Evolutionary conservation across 2,797 vertebrate species (phyloP).

Genomic region (Galagoides demidoff): DNA sequence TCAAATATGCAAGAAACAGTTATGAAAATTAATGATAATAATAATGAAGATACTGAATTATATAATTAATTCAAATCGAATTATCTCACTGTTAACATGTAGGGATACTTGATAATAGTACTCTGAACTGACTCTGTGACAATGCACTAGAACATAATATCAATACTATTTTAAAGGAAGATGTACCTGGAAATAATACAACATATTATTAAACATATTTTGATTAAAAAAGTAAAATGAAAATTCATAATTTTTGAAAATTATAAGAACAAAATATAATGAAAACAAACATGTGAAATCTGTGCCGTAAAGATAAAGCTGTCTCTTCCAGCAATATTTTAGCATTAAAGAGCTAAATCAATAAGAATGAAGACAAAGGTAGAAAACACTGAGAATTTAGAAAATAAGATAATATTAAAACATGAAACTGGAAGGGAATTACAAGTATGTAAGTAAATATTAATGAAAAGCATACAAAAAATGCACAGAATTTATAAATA

Average conservation of each 20-base stretch:
- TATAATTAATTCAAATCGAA: not conserved
- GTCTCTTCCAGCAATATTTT: not conserved
- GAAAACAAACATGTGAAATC: not conserved
- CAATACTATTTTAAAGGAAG: not conserved
- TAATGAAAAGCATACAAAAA: not conserved
- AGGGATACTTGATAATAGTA: not conserved
- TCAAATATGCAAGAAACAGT: not conserved
- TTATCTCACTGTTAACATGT: not conserved
- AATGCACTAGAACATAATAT: not conserved
- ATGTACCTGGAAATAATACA: not conserved
- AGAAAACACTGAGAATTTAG: not conserved
- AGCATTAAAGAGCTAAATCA: not conserved
- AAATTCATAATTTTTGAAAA: not conserved
- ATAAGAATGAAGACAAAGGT: not conserved
- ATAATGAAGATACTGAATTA: not conserved
- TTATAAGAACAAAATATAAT: not conserved
- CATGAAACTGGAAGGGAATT: not conserved
- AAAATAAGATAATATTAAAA: not conserved
- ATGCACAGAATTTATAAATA: not conserved
- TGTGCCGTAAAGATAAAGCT: not conserved
- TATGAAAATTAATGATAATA: not conserved
- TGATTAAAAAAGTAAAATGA: not conserved
- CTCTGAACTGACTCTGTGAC: fast-evolving
- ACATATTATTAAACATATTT: not conserved
- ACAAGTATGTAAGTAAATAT: not conserved